Evolutionary conservation across 2,113 vertebrate species (phyloP).

Genomic region (Aviceda subcristata): DNA sequence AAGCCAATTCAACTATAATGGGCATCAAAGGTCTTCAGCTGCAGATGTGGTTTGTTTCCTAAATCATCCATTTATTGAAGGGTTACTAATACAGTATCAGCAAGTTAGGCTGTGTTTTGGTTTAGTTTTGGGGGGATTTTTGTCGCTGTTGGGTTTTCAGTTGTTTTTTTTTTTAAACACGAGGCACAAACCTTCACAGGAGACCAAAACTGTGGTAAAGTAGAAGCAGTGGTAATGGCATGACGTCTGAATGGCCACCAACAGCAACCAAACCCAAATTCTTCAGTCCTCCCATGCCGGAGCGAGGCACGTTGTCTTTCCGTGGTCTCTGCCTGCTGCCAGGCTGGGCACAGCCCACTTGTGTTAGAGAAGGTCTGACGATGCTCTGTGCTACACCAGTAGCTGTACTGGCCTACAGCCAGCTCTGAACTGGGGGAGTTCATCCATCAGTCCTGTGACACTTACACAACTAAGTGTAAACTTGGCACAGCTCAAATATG

Average conservation of each 20-base stretch:
- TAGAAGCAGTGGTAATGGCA: not conserved
- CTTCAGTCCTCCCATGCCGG: accelerated
- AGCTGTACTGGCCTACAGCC: not conserved
- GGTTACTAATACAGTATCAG: not conserved
- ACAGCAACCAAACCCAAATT: not conserved
- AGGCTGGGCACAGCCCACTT: not conserved
- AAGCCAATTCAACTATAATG: accelerated
- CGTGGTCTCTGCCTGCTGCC: not conserved
- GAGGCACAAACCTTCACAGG: not conserved
- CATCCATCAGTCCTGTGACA: not conserved
- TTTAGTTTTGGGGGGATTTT: not conserved
- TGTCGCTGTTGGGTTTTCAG: not conserved
- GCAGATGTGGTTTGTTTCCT: not conserved
- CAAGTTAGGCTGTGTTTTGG: not conserved
- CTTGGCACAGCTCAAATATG: not conserved
- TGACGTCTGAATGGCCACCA: not conserved
- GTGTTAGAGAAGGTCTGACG: not conserved
- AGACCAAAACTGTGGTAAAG: not conserved
- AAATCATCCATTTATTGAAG: not conserved
- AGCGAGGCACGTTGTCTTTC: accelerated
- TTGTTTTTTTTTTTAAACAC: too few relatives aligned
- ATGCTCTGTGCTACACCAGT: not conserved
- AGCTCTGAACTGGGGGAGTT: not conserved
- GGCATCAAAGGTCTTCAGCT: not conserved
- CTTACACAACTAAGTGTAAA: not conserved